Percentiles rank a stretch among this genome's conserved stretches.
phyloP scores from a whole-genome alignment of 2,888 invertebrate genomes.

The Priocnemis perturbator region DNA sequence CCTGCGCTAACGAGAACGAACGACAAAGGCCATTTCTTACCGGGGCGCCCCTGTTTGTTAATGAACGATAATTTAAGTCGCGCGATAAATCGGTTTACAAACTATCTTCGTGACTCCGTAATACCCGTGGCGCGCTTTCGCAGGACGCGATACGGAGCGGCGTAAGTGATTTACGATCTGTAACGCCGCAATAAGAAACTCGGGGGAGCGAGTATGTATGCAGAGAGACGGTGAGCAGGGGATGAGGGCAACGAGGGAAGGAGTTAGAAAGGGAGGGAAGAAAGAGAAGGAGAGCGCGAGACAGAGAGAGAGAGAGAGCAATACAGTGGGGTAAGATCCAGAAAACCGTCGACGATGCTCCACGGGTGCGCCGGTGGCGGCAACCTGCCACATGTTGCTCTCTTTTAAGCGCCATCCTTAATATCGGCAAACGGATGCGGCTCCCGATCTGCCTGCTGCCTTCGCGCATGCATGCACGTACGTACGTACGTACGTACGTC shows the following conservation, averaged over 20 bases:
- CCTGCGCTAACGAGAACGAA: no score
- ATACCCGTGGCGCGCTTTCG: no score
- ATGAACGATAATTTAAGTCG: no score
- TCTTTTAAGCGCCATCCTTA: conserved; percentile 54
- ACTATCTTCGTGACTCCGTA: no score
- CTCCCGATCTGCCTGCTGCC: conserved; percentile 33
- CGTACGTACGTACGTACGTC: conserved; percentile 38
- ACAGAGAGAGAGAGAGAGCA: not conserved
- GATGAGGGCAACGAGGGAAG: conserved; percentile 7
- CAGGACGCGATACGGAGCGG: conserved; percentile 4
- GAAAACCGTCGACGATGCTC: conserved; percentile 35
- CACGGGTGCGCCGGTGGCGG: conserved; percentile 20
- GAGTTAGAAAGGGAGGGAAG: conserved; percentile 14
- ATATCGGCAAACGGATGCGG: conserved; percentile 53
- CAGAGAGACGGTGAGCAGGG: not conserved
- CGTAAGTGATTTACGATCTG: conserved; percentile 30
- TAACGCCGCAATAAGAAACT: conserved; percentile 14
- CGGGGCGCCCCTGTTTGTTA: no score
- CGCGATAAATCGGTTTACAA: no score
- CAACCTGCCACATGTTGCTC: conserved; percentile 59
- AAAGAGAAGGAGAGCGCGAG: conserved; percentile 4
- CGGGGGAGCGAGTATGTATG: conserved; percentile 15
- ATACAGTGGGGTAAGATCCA: conserved; percentile 4
- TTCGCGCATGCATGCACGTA: conserved; percentile 8
- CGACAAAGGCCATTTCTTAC: no score